A percentile compares a stretch with the other conserved stretches of the same genome.
phyloP scores from a whole-genome alignment of 37 sponge, comb jelly and placozoan species.

The Spongilla lacustris region DNA sequence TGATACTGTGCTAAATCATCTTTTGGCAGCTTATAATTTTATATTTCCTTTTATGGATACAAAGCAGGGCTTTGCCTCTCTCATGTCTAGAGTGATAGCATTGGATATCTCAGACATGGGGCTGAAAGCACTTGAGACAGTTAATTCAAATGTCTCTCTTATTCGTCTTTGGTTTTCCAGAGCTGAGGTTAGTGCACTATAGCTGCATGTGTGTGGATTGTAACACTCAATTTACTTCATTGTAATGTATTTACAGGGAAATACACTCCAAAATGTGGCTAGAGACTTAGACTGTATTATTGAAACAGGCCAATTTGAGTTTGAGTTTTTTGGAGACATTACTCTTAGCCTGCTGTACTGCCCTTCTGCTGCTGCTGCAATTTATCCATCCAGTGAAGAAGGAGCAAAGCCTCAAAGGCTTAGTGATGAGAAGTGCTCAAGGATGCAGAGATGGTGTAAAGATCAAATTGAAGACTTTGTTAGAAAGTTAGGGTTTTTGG shows the following conservation, averaged over 20 bases:
- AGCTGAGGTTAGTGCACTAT: slow-evolving; percentile 56
- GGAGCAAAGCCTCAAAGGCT: too few relatives aligned
- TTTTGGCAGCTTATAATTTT: slow-evolving; percentile 74
- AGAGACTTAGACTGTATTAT: slow-evolving; percentile 75
- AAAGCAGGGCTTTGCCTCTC: slow-evolving; percentile 38
- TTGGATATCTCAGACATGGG: slow-evolving; percentile 29
- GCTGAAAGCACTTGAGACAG: slow-evolving; percentile 70
- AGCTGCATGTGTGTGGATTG: too few relatives aligned
- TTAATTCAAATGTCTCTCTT: slow-evolving; percentile 79
- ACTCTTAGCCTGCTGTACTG: too few relatives aligned
- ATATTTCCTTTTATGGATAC: slow-evolving; percentile 79
- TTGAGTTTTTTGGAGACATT: slow-evolving; percentile 24
- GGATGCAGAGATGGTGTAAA: slow-evolving; percentile 9
- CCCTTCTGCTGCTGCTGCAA: too few relatives aligned
- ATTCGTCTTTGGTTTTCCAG: slow-evolving; percentile 87
- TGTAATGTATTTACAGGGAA: neutral
- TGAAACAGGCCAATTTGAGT: slow-evolving; percentile 65
- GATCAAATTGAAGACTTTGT: slow-evolving; percentile 72
- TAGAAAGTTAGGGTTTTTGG: slow-evolving; percentile 68
- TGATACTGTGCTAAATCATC: slow-evolving; percentile 82
- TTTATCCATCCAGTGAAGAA: too few relatives aligned
- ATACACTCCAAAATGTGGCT: slow-evolving; percentile 27
- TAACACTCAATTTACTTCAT: too few relatives aligned
- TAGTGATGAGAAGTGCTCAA: too few relatives aligned
- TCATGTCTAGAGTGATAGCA: slow-evolving; percentile 61